Conservation (phyloP, 2,113 vertebrate genomes). For the Ascaphus truei region DNA sequence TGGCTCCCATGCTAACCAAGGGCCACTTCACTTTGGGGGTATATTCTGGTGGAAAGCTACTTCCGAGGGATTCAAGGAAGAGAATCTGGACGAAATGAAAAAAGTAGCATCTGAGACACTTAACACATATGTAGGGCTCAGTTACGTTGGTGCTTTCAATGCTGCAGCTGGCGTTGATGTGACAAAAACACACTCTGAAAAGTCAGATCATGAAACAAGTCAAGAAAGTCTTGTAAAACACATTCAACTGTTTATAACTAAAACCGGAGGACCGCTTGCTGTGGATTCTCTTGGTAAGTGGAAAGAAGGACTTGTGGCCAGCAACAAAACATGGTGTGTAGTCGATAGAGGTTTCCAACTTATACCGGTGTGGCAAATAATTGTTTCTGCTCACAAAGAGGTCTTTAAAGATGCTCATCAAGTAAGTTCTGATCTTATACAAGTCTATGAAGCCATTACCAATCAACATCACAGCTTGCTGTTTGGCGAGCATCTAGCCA, state of each 20-base stretch:
- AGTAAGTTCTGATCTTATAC: slow-evolving; percentile 40
- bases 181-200: background rate
- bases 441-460: slow-evolving; percentile 5
- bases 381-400: slow-evolving; percentile 40
- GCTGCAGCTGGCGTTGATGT: fast-evolving
- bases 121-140: background rate
- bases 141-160: fast-evolving
- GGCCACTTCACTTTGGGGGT: slow-evolving; percentile 58
- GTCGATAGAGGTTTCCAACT: slow-evolving; percentile 50
- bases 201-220: background rate
- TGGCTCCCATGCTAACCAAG: slow-evolving; percentile 56
- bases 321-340: slow-evolving; percentile 53
- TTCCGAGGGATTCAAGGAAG: slow-evolving; percentile 38
- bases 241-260: slow-evolving; percentile 28
- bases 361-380: slow-evolving; percentile 58
- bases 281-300: slow-evolving; percentile 41
- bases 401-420: slow-evolving; percentile 39
- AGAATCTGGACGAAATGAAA: slow-evolving; percentile 42
- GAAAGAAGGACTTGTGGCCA: slow-evolving; percentile 44
- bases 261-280: slow-evolving; percentile 50
- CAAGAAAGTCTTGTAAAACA: background rate
- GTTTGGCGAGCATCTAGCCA: slow-evolving; percentile 37
- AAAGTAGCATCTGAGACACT: background rate
- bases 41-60: slow-evolving; percentile 61
- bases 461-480: fast-evolving